Base-by-base conservation (phyloP, 92 coral and sea anemone genomes). In the Porites cylindrica region DNA sequence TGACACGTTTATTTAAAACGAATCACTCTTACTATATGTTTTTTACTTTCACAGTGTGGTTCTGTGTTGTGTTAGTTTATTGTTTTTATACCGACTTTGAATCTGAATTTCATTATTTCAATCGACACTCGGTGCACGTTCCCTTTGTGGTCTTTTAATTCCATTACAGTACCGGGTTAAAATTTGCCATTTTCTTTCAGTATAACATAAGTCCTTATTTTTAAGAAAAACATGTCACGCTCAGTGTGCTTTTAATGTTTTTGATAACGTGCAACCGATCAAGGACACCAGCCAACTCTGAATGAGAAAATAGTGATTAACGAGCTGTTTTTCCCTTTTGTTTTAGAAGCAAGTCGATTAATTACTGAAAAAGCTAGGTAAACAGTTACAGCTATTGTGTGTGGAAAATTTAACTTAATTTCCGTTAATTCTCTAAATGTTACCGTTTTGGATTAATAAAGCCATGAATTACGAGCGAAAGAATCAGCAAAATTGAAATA, bases 341-440 rank as follows among this genome's bases (percentile, higher is more conserved):
- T 56, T 56, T 56, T 56, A 56, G 13, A 56, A 14, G 11, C 61
- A 10, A 56, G 11, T 56, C 61, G 61, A 10, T 56, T 10, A 8
- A 56, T 56, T 10, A 56, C 16, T 56, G 60, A 29, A 7, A 10
- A 29, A 8, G 26, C 24, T 14, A n/a, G 9, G 17, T 26, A 10
- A 58, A 7, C 7, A 32, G 66, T 14, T 76, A 76, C 24, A 51
- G 61, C 70, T 50, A 64, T 64, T 79, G 82, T 78, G 19, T 26
- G 24, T 53, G 60, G 16, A 62, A 10, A 78, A 14, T 76, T 75
- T 19, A 7, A 75, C 11, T 75, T 78, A 38, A 52, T n/a, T 79
- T 17, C 7, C 54, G 51, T 68, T 50, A 65, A 65, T 50, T 66
- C 13, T 13, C 6, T 51, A 5, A 80, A 67, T 80, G 2, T 66